These are phyloP conservation scores for Carassius auratus DNA, from an alignment of 2,113 vertebrate species.

Conservation along the genomic window DNA sequence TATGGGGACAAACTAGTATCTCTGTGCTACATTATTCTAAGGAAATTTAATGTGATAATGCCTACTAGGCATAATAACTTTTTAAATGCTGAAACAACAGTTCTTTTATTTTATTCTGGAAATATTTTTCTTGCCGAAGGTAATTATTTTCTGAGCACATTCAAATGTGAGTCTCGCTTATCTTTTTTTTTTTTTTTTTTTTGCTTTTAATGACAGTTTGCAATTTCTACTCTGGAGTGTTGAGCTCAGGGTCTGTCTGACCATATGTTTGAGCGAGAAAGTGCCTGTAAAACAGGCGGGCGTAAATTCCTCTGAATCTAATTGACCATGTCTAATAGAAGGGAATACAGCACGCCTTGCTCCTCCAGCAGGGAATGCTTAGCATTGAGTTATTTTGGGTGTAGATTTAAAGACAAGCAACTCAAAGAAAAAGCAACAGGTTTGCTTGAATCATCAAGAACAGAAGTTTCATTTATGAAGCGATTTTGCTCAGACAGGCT, in stretches of 20 bases:
- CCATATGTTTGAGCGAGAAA: constrained; percentile 61
- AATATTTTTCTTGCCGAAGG: constrained; percentile 69
- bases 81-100: constrained; percentile 19
- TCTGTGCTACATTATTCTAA: neutral
- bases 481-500: constrained; percentile 41
- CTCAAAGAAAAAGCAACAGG: constrained; percentile 57
- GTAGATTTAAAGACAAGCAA: constrained; percentile 65
- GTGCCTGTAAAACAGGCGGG: constrained; percentile 67
- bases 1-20: neutral
- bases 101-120: constrained; percentile 67
- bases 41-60: neutral
- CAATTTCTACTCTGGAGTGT: constrained; percentile 32
- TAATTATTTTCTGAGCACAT: constrained; percentile 60
- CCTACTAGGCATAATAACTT: neutral
- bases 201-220: constrained; percentile 64
- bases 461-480: constrained; percentile 53
- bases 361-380: constrained; percentile 61
- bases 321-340: constrained; percentile 72
- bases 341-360: constrained; percentile 33
- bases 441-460: constrained; percentile 46
- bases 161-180: neutral
- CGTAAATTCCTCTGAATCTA: constrained; percentile 66
- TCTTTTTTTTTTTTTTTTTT: constrained; percentile 45
- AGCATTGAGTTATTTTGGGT: constrained; percentile 64
- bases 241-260: constrained; percentile 41